Evolutionary conservation across 37 sponge, comb jelly and placozoan species (phyloP), one percentile per base, ranked within the genome.

Genomic region (Mnemiopsis leidyi): DNA sequence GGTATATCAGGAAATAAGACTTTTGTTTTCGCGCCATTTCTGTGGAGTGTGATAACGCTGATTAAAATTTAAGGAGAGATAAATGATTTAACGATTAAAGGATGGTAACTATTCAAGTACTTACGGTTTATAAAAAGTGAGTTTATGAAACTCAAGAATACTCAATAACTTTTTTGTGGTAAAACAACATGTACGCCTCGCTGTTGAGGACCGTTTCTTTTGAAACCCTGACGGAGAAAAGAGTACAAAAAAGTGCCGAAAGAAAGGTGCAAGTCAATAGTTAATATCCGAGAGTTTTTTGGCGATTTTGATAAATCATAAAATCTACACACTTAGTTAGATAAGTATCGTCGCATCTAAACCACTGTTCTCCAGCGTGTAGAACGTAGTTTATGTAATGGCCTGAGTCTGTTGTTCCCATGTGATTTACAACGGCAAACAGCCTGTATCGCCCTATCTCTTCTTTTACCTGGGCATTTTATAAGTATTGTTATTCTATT

Each of bases 371-470:
- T 26, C 82, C 75, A 25, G 83, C 88, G 35, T 95, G 97, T 76
- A 97, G 92, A 25, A 98, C 93, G 75, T 94, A 97, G 93, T 97
- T 97, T 33, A 97, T 97, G 95, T 98, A 98, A 94, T 98, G 99
- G 3, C 99, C 99, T 38, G 96, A 95, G 92, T 95, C 92, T 0
- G 96, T 88, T 13, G 95, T 95, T 20, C 99, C 99, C 83, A 94
- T 96, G 94, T 98, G 99, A 82, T 97, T 97, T 0, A 98, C 97
- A 25, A 98, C 99, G 0, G 97, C 95, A 95, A 97, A 98, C 83
- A 98, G 93, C 0, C 95, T 95, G 83, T 98, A 98, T 76, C 24
- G 24, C 29, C 90, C 90, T 2, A 85, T 61, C 5, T 32, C 90
- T 25, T 85, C 48, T 3, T 35, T 1, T 5, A 39, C 61, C 90